A percentile compares a stretch with the other conserved stretches of the same genome.
Evolutionary conservation across 2,113 vertebrate species (phyloP).

Genomic region (Cyanoliseus patagonus): DNA sequence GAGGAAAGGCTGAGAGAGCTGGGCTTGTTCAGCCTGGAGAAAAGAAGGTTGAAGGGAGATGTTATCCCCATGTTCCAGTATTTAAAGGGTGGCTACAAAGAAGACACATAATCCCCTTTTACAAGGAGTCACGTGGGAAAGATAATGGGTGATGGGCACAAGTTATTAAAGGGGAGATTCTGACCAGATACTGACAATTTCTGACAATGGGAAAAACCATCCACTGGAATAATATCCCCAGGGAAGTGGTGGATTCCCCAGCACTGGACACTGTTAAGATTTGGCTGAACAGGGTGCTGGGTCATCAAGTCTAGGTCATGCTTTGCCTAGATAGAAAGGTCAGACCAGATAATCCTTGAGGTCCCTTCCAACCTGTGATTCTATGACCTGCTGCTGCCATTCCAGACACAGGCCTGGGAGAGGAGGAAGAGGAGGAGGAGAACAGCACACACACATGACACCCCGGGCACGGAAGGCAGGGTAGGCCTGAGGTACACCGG

Average conservation of each 20-base stretch:
- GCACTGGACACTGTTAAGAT: not conserved
- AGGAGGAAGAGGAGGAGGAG: not conserved
- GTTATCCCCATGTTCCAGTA: not conserved
- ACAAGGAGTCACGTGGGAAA: not conserved
- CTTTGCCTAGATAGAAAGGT: not conserved
- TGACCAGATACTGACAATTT: not conserved
- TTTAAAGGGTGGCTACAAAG: not conserved
- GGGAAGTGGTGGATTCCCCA: not conserved
- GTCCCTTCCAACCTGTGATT: not conserved
- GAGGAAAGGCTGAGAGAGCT: not conserved
- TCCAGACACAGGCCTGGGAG: rapidly evolving
- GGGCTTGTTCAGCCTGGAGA: not conserved
- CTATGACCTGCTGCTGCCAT: not conserved
- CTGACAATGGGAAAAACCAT: not conserved
- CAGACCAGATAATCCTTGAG: not conserved
- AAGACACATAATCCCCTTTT: not conserved
- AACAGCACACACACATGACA: not conserved
- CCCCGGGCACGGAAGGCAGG: not conserved
- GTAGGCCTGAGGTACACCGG: not conserved
- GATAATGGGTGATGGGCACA: not conserved
- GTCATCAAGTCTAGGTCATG: not conserved
- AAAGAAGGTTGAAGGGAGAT: not conserved
- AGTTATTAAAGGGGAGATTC: not conserved
- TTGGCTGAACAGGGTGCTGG: not conserved
- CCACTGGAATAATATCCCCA: not conserved